A percentile compares a stretch with the other conserved stretches of the same genome.
These are phyloP conservation scores for Syngnathus floridae DNA, from an alignment of 2,113 vertebrate species.

Conservation along the genomic window DNA sequence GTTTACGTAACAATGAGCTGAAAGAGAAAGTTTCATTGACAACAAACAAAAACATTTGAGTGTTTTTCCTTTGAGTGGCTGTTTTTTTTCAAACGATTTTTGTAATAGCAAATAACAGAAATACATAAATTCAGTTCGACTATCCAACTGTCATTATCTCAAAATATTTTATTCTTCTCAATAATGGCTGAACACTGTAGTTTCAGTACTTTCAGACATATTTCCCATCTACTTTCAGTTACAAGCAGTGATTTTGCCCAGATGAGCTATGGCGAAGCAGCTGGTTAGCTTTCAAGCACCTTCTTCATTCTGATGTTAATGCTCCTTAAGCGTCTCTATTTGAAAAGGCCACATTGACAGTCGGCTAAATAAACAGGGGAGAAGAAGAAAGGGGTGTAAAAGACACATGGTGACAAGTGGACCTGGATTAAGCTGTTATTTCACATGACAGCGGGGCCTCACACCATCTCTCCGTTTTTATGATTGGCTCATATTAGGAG, in stretches of 20 bases:
- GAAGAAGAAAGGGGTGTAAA: slow-evolving; percentile 13
- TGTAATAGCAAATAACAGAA: background rate
- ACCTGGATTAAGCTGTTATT: slow-evolving; percentile 55
- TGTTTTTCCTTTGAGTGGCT: background rate
- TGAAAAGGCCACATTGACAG: slow-evolving; percentile 25
- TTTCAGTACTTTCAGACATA: background rate
- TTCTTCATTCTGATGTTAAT: slow-evolving; percentile 27
- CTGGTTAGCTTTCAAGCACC: slow-evolving; percentile 17
- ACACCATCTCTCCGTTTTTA: slow-evolving; percentile 39
- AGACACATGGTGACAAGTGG: slow-evolving; percentile 37
- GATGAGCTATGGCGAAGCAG: background rate
- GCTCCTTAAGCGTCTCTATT: slow-evolving; percentile 9
- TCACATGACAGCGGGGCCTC: slow-evolving; percentile 45
- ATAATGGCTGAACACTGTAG: no score
- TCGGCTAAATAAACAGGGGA: slow-evolving; percentile 28
- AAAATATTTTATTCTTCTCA: background rate
- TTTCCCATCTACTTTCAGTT: background rate
- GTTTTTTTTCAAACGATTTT: background rate
- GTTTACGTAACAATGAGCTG: slow-evolving; percentile 25
- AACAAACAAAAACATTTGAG: no score
- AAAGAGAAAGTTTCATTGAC: background rate
- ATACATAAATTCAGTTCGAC: background rate
- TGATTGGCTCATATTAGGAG: slow-evolving; percentile 56
- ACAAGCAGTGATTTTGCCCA: background rate
- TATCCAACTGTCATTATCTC: background rate